Conservation (phyloP, 2,888 invertebrate species). For the Fragum whitleyi region DNA sequence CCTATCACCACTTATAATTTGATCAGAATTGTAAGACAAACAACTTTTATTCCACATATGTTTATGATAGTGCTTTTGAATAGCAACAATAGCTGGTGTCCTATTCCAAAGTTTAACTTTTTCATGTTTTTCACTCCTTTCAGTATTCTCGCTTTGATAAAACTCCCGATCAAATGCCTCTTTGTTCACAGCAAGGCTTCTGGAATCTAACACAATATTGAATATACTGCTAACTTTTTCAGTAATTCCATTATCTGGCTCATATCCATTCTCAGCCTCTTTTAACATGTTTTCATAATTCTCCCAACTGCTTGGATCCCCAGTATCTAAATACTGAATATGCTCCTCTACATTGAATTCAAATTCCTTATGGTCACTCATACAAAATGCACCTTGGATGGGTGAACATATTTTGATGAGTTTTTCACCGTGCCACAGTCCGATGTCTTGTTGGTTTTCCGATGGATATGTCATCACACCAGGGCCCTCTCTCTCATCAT, state of each 20-base stretch:
- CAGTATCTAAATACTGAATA: conserved; percentile 65
- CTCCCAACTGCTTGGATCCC: conserved; percentile 44
- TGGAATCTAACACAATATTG: conserved; percentile 77
- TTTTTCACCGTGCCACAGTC: conserved; percentile 83
- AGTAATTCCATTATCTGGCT: conserved; percentile 61
- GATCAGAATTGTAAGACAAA: conserved; percentile 75
- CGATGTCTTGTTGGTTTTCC: conserved; percentile 83
- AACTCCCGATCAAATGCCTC: conserved; percentile 81
- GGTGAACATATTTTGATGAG: conserved; percentile 80
- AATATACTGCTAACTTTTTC: conserved; percentile 75
- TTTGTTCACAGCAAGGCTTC: conserved; percentile 81
- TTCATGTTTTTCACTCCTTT: conserved; percentile 49
- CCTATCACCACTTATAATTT: conserved; percentile 76
- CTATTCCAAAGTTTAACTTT: conserved; percentile 78
- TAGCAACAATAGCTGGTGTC: conserved; percentile 77
- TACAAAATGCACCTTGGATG: conserved; percentile 78
- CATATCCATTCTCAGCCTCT: conserved; percentile 46
- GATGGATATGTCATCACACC: conserved; percentile 83
- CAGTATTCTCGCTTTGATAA: conserved; percentile 66
- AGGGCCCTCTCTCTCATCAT: conserved; percentile 83
- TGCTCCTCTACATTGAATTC: conserved; percentile 79
- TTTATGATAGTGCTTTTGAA: conserved; percentile 81
- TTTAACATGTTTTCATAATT: conserved; percentile 67
- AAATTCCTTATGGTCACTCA: conserved; percentile 80
- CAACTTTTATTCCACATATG: conserved; percentile 70